These are phyloP conservation scores for Lanius ludovicianus DNA, from an alignment of 2,113 vertebrate species.

Conservation along the genomic window DNA sequence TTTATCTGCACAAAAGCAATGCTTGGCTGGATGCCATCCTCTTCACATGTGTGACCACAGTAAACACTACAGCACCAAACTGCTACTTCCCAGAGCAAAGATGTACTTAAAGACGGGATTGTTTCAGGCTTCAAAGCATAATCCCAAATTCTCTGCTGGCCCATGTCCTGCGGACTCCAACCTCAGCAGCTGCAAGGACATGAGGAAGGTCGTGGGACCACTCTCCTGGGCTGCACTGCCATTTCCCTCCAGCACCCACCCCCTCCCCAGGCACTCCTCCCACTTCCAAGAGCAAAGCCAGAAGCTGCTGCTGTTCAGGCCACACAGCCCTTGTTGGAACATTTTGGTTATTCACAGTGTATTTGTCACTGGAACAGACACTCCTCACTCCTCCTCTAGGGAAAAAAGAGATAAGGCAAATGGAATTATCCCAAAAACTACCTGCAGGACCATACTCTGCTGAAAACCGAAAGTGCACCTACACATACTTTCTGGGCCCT, in stretches of 20 bases:
- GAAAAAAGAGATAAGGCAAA: neutral
- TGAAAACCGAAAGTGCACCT: neutral
- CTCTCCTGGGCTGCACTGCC: neutral
- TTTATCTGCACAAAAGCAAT: neutral
- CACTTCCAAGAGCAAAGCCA: neutral
- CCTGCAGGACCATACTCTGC: fast-evolving
- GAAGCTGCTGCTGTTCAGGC: neutral
- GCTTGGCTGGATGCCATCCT: neutral
- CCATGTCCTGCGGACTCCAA: fast-evolving
- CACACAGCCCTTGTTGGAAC: neutral
- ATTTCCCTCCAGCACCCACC: fast-evolving
- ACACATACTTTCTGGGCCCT: neutral
- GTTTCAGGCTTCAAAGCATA: neutral
- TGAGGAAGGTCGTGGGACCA: fast-evolving
- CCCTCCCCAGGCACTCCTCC: neutral
- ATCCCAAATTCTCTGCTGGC: neutral
- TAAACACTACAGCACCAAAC: neutral
- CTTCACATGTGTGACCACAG: neutral
- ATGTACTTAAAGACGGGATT: neutral
- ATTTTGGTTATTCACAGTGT: neutral
- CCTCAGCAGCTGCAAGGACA: neutral
- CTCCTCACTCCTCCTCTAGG: neutral
- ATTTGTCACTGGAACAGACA: neutral
- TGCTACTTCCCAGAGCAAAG: neutral
- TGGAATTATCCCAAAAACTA: neutral